These are phyloP conservation scores for Ctenomys sociabilis DNA, from an alignment of 2,113 vertebrate genomes.

Conservation along the genomic window DNA sequence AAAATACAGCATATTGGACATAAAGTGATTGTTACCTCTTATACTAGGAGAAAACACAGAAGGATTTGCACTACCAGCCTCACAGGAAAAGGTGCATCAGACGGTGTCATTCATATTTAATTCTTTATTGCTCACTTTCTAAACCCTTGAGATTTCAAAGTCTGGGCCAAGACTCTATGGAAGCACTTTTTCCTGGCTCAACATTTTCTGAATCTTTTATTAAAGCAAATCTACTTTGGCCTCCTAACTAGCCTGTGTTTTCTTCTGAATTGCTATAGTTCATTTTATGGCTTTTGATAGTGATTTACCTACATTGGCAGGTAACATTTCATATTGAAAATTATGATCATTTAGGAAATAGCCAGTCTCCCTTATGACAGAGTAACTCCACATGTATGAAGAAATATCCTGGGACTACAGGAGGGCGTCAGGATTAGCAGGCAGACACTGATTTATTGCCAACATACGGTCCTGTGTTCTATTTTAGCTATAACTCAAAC, in stretches of 20 bases:
- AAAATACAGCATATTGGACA: not conserved
- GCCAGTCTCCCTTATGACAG: not conserved
- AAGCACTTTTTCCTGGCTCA: not conserved
- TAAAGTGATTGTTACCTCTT: not conserved
- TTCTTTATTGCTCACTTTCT: slow-evolving; percentile 1
- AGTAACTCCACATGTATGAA: not conserved
- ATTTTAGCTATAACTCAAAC: not conserved
- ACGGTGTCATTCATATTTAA: slow-evolving; percentile 53
- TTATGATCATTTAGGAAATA: slow-evolving; percentile 3
- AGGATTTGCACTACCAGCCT: not conserved
- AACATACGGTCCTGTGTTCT: not conserved
- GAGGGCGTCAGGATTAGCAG: not conserved
- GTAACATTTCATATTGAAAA: slow-evolving; percentile 20
- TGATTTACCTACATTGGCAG: not conserved
- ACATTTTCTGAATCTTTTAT: not conserved
- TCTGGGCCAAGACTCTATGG: not conserved
- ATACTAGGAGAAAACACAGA: not conserved
- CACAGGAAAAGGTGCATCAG: slow-evolving; percentile 26
- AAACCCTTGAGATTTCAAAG: slow-evolving; percentile 9
- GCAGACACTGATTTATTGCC: not conserved
- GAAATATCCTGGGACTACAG: not conserved
- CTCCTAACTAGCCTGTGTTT: not conserved
- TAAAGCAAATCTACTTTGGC: not conserved
- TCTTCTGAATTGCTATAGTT: not conserved
- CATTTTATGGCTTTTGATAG: not conserved